Conservation (phyloP, 92 coral and sea anemone species). For the Bergia puertoricense region DNA sequence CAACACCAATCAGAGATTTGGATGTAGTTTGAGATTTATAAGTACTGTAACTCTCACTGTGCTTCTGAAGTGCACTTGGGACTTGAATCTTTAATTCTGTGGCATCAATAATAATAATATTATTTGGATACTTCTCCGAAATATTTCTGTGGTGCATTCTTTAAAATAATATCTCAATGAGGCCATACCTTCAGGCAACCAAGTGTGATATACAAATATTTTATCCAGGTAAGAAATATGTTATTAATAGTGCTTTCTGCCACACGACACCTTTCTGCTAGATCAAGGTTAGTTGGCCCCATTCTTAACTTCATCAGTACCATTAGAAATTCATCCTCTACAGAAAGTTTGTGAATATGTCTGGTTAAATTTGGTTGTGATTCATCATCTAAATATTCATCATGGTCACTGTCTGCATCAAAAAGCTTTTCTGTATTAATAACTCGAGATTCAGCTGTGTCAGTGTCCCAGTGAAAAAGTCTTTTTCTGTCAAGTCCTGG, state of each 20-base stretch:
- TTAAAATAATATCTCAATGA: too few relatives aligned
- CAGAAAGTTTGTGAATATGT: conserved; percentile 49
- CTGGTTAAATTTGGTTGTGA: too few relatives aligned
- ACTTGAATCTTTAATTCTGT: conserved; percentile 70
- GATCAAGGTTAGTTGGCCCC: conserved; percentile 49
- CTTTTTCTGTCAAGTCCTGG: too few relatives aligned
- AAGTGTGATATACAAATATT: conserved; percentile 48
- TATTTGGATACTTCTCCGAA: conserved; percentile 56
- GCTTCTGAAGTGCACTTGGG: conserved; percentile 71
- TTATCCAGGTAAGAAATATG: conserved; percentile 66
- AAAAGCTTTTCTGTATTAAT: too few relatives aligned
- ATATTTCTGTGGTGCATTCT: too few relatives aligned
- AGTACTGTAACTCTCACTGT: conserved; percentile 62
- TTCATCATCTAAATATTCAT: too few relatives aligned
- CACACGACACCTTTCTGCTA: conserved; percentile 63
- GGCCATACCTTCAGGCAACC: conserved; percentile 68
- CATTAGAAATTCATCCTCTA: conserved; percentile 63
- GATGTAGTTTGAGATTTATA: conserved; percentile 62
- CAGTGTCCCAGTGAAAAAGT: too few relatives aligned
- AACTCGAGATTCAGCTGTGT: too few relatives aligned
- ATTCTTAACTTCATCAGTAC: conserved; percentile 57
- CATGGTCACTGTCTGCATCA: too few relatives aligned
- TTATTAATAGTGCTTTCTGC: conserved; percentile 51
- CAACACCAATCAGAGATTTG: conserved; percentile 58
- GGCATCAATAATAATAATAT: conserved; percentile 64